Evolutionary conservation across 2,888 invertebrate species (phyloP), one percentile per base, ranked within the genome.

Genomic region (Tortricodes alternella): DNA sequence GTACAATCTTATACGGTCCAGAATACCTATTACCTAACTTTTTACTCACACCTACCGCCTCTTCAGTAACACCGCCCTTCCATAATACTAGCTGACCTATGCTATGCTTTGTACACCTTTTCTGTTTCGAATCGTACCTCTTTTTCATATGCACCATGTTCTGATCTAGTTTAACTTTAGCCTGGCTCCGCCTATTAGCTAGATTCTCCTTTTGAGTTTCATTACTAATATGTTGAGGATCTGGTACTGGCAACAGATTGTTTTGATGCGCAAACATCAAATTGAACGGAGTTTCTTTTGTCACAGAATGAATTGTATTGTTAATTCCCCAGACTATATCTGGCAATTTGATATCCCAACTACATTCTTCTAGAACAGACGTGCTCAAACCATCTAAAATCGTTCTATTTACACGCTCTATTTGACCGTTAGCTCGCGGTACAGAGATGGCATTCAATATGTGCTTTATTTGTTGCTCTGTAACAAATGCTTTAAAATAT

Each of bases 381-480:
- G 52, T 55, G 39, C 51, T 53, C 32, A 8, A 23, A 7, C 5
- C 2, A 51, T 19, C 32, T 34, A 9, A 24, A n/a, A 57, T 18
- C n/a, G 57, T 57, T 7, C 57, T n/a, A 34, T 57, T 57, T 7
- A 51, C 34, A 5, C 57, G 46, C 24, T 57, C 57, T 2, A 57
- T 51, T 15, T 57, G 57, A 0, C 57, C 57, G 13, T 57, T 57
- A 3, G 57, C 27, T 1, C 51, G 29, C 1, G 57, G 57, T 11
- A 44, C 35, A 0, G 57, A 48, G 13, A 57, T 51, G 6, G 57
- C 51, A 11, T 51, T 51, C 13, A 57, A 19, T 0, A 46, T 18
- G 18, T 57, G 56, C 16, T 50, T 57, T n/a, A 50, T 44, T 15
- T 57, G 56, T 8, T 4, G 29, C 11, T 57, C 56, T 9, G 43